These are phyloP conservation scores for Papilio aristodemus DNA, from an alignment of 1,140 invertebrate genomes.

Conservation along the genomic window DNA sequence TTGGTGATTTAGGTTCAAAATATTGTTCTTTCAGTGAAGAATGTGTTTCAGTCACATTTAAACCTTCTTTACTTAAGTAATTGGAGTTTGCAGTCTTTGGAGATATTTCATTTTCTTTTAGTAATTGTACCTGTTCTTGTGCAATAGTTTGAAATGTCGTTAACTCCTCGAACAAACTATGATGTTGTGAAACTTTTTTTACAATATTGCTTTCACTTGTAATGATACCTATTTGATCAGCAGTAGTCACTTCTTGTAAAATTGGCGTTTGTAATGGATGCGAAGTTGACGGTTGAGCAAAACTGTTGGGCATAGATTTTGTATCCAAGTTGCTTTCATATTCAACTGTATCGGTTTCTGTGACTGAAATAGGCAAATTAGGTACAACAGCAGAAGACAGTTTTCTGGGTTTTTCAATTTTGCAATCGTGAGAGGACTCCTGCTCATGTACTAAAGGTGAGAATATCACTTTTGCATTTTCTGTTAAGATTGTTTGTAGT, in stretches of 20 bases:
- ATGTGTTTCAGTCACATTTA: conserved; percentile 64
- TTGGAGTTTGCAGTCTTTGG: conserved; percentile 44
- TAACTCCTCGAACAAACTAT: conserved; percentile 63
- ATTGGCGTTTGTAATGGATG: conserved; percentile 60
- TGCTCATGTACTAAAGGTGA: conserved; percentile 61
- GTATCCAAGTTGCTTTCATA: conserved; percentile 52
- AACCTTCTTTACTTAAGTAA: conserved; percentile 58
- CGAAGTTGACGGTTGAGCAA: conserved; percentile 46
- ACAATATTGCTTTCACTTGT: conserved; percentile 33
- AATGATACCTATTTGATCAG: conserved; percentile 57
- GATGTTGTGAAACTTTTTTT: conserved; percentile 51
- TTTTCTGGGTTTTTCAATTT: conserved; percentile 49
- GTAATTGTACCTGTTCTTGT: conserved; percentile 55
- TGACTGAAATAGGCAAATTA: conserved; percentile 55
- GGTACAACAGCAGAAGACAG: conserved; percentile 52
- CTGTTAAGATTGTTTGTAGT: conserved; percentile 53
- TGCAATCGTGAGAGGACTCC: conserved; percentile 50
- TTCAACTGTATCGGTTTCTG: conserved; percentile 58
- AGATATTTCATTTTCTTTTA: conserved; percentile 44
- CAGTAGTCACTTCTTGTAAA: conserved; percentile 58
- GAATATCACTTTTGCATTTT: conserved; percentile 59
- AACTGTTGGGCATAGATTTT: conserved; percentile 47
- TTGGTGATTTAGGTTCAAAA: conserved; percentile 39
- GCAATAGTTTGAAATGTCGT: conserved; percentile 58
- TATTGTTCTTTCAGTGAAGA: conserved; percentile 44